These are phyloP conservation scores for Volucella inanis DNA, from an alignment of 2,888 invertebrate species.

Conservation along the genomic window DNA sequence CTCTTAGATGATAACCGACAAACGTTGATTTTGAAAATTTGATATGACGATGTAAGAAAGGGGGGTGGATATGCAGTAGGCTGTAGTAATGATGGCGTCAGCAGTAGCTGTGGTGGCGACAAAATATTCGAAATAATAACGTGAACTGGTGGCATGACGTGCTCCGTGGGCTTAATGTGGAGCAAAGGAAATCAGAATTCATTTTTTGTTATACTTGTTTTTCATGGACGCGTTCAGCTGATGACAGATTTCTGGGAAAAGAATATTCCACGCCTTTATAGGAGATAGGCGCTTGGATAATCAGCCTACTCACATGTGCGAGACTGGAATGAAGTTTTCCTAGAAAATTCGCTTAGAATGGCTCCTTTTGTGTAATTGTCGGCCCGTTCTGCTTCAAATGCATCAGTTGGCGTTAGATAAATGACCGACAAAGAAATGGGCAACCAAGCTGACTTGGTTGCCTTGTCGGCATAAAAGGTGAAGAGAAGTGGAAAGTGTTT, in stretches of 20 bases:
- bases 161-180: background rate
- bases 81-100: constrained; percentile 31
- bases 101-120: constrained; percentile 56
- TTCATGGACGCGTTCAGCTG: constrained; percentile 72
- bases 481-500: background rate
- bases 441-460: constrained; percentile 3
- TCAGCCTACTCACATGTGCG: constrained; percentile 48
- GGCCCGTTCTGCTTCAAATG: constrained; percentile 25
- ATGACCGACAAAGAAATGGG: constrained; percentile 33
- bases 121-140: constrained; percentile 69
- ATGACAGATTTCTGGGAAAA: constrained; percentile 74
- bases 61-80: constrained; percentile 2
- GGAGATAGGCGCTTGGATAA: constrained; percentile 5
- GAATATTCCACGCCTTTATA: constrained; percentile 65
- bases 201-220: constrained; percentile 25
- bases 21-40: constrained; percentile 74
- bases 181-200: background rate
- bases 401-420: constrained; percentile 49
- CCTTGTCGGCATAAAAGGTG: constrained; percentile 15
- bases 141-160: constrained; percentile 18
- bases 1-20: constrained; percentile 73
- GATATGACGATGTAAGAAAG: constrained; percentile 56
- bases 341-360: constrained; percentile 66
- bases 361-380: constrained; percentile 56
- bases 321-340: constrained; percentile 59